Evolutionary conservation across 2,113 vertebrate genomes (phyloP).

Genomic region (Agelaius phoeniceus): DNA sequence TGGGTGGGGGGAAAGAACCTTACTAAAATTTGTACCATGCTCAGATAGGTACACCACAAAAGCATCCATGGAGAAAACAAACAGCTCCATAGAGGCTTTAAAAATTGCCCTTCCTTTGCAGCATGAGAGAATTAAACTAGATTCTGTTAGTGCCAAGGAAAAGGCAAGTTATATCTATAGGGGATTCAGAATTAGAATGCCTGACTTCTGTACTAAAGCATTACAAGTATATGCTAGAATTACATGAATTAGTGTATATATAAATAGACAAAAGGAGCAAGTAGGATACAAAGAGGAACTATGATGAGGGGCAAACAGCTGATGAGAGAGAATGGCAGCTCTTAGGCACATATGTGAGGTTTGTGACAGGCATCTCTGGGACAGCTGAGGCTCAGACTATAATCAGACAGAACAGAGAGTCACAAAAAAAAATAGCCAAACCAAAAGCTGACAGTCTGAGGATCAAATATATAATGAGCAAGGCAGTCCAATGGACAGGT

Average conservation of each 20-base stretch:
- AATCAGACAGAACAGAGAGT: neutral
- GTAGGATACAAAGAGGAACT: neutral
- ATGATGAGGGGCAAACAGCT: slow-evolving; percentile 33
- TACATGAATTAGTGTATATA: neutral
- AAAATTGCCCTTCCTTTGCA: neutral
- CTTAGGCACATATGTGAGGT: neutral
- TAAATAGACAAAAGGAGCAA: slow-evolving; percentile 22
- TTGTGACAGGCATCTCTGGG: neutral
- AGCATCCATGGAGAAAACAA: neutral
- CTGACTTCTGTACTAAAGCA: neutral
- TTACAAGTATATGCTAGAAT: neutral
- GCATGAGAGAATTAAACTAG: neutral
- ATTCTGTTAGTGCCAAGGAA: neutral
- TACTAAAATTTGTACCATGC: neutral
- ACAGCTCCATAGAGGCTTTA: neutral
- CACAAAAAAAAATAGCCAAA: neutral
- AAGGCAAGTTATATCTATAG: neutral
- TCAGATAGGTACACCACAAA: neutral
- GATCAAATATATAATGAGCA: neutral
- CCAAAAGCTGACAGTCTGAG: neutral
- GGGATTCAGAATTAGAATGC: neutral
- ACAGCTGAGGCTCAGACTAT: slow-evolving; percentile 29
- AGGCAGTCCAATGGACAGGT: neutral
- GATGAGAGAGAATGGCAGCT: neutral
- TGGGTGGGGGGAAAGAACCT: neutral